Evolutionary conservation across 1,140 invertebrate species (phyloP).

Genomic region (Bombus huntii): DNA sequence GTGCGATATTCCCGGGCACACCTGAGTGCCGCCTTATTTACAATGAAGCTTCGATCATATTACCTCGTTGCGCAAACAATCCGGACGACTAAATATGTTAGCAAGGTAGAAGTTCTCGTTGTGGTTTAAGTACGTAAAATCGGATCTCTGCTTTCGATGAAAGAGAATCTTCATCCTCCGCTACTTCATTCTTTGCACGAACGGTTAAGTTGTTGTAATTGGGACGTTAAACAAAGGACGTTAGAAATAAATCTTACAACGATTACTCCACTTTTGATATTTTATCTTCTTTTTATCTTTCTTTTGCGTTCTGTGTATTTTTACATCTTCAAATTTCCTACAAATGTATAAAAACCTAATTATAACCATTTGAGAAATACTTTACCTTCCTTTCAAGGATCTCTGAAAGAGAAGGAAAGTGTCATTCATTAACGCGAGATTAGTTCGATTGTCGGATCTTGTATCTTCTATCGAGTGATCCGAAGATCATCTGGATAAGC

Average conservation of each 20-base stretch:
- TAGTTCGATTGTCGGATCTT: neutral
- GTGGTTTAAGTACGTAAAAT: neutral
- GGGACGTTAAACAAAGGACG: neutral
- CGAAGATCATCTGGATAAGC: neutral
- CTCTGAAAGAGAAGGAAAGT: neutral
- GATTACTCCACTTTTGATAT: no score
- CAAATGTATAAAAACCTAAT: no score
- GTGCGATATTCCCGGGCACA: neutral
- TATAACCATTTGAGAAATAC: no score
- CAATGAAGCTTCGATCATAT: constrained; percentile 14
- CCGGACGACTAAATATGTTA: neutral
- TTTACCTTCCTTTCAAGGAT: no score
- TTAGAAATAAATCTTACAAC: neutral
- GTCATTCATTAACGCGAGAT: neutral
- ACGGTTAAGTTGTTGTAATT: no score
- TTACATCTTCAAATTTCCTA: no score
- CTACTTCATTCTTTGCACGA: neutral
- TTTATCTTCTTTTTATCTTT: no score
- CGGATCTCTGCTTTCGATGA: no score
- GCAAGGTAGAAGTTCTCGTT: neutral
- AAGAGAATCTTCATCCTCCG: neutral
- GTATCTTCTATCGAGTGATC: neutral
- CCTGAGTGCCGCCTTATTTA: constrained; percentile 27
- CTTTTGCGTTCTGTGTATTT: no score
- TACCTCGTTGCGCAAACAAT: neutral